Evolutionary conservation across 2,888 invertebrate genomes (phyloP).

Genomic region (Cephus sareptanus): DNA sequence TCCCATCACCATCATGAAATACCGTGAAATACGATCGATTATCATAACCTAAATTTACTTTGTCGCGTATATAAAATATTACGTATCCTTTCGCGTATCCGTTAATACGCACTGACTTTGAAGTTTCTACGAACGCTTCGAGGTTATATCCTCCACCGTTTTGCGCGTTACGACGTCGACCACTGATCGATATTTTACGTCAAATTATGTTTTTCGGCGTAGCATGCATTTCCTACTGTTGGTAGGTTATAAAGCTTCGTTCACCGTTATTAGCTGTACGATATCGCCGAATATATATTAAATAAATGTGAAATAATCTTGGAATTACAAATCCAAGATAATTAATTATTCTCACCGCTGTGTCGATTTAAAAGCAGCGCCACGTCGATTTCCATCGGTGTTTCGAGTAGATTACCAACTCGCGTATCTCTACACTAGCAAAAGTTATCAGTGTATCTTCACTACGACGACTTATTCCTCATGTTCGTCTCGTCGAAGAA

Average conservation of each 20-base stretch:
- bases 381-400: neutral
- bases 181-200: neutral
- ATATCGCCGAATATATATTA: neutral
- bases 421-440: neutral
- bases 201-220: neutral
- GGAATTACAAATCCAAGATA: neutral
- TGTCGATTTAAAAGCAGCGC: neutral
- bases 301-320: neutral
- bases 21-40: neutral
- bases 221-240: neutral
- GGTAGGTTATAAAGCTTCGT: neutral
- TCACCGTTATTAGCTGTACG: neutral
- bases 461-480: neutral
- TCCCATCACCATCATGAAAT: neutral
- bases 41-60: neutral
- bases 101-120: neutral
- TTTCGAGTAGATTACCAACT: neutral
- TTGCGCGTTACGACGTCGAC: neutral
- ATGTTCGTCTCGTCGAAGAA: neutral
- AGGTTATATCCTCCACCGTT: neutral
- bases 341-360: neutral
- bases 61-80: neutral
- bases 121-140: neutral
- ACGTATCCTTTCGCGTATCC: neutral
- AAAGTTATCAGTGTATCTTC: neutral